Conservation (phyloP, 92 coral and sea anemone species). For the Diadumene lineata region DNA sequence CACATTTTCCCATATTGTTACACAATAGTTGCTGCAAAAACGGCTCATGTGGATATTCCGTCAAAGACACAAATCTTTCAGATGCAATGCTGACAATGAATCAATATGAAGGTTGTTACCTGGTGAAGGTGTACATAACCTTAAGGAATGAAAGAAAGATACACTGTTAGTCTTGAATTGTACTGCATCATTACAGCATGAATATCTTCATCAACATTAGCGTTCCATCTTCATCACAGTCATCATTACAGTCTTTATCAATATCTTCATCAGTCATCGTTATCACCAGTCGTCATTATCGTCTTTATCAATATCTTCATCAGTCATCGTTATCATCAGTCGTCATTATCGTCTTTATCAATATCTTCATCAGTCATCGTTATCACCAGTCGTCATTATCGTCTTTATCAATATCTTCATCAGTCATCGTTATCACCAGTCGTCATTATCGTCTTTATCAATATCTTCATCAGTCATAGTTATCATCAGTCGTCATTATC, state of each 20-base stretch:
- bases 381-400: background rate
- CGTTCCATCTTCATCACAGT: too few relatives aligned
- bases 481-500: background rate
- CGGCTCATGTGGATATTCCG: too few relatives aligned
- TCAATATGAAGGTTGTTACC: too few relatives aligned
- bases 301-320: background rate
- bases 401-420: background rate
- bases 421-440: background rate
- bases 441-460: background rate
- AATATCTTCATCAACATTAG: too few relatives aligned
- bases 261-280: too few relatives aligned
- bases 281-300: background rate
- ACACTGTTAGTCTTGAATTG: background rate
- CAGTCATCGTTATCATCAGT: background rate
- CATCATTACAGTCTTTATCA: too few relatives aligned
- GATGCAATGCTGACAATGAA: too few relatives aligned
- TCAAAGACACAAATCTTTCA: too few relatives aligned
- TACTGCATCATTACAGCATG: too few relatives aligned
- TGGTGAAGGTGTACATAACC: conserved; percentile 27
- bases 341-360: too few relatives aligned
- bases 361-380: background rate
- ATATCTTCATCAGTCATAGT: background rate
- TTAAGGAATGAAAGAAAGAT: conserved; percentile 2
- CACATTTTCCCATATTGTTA: too few relatives aligned
- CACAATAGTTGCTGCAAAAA: too few relatives aligned